phyloP scores from a whole-genome alignment of 2,888 invertebrate genomes.

The Iphiclides podalirius region DNA sequence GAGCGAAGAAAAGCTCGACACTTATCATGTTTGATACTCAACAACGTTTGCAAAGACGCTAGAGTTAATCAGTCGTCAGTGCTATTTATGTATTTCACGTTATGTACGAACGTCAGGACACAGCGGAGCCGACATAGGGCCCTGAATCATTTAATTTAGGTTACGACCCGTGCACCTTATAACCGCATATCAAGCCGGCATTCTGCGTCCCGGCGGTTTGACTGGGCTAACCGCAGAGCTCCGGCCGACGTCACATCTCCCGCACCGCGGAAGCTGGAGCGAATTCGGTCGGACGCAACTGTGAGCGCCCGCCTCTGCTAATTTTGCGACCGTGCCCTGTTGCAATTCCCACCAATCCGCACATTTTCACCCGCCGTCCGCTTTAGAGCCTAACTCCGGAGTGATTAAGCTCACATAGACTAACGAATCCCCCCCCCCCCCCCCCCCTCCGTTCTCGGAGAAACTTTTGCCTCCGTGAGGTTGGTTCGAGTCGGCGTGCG shows the following conservation, averaged over 20 bases:
- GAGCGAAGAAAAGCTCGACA: no score
- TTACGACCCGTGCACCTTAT: no score
- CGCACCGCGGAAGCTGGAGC: constrained; percentile 56
- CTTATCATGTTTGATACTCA: no score
- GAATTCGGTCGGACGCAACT: constrained; percentile 49
- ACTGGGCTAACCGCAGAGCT: constrained; percentile 42
- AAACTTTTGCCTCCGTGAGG: constrained; percentile 75
- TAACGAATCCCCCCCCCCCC: no score
- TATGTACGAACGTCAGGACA: no score
- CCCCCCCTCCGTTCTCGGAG: no score
- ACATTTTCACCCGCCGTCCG: constrained; percentile 28
- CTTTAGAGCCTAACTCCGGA: constrained; percentile 37
- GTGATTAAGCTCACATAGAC: constrained; percentile 79
- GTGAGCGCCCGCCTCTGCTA: constrained; percentile 63
- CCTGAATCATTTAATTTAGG: no score
- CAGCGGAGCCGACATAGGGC: no score
- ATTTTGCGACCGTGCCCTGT: constrained; percentile 70
- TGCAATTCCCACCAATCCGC: constrained; percentile 75
- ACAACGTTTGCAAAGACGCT: no score
- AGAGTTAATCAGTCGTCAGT: no score
- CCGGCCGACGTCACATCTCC: constrained; percentile 50
- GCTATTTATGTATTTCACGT: no score
- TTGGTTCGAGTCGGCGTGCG: constrained; percentile 73
- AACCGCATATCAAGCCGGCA: constrained; percentile 12
- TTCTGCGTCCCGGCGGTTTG: constrained; percentile 27